Conservation (phyloP, 2,888 invertebrate genomes). For the Gastrophysa polygoni region DNA sequence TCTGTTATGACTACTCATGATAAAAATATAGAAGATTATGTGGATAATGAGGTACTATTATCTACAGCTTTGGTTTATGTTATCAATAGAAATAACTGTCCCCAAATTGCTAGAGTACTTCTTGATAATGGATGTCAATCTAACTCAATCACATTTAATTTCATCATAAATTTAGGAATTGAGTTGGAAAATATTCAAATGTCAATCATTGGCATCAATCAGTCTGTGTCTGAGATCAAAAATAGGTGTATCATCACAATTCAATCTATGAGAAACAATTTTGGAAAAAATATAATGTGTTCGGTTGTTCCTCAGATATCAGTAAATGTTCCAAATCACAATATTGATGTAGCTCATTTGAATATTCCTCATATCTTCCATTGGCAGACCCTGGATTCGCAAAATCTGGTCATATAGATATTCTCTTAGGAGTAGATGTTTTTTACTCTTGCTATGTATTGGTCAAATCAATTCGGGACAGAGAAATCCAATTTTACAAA, state of each 20-base stretch:
- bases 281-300: neutral
- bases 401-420: slow-evolving; percentile 2
- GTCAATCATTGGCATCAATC: slow-evolving; percentile 6
- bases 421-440: slow-evolving; percentile 10
- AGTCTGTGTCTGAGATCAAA: neutral
- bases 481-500: slow-evolving; percentile 13
- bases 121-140: neutral
- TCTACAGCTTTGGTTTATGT: neutral
- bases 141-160: neutral
- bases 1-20: neutral
- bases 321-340: slow-evolving; percentile 2
- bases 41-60: neutral
- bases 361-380: slow-evolving; percentile 11
- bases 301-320: slow-evolving; percentile 1
- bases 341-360: slow-evolving; percentile 3
- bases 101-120: neutral
- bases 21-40: neutral
- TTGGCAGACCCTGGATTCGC: slow-evolving; percentile 17
- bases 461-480: slow-evolving; percentile 10
- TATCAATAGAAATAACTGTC: neutral
- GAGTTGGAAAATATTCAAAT: neutral
- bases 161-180: neutral
- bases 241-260: neutral
- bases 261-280: neutral
- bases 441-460: slow-evolving; percentile 10